Evolutionary conservation across 1,140 invertebrate species (phyloP), one percentile per base, ranked within the genome.

Genomic region (Manduca sexta): DNA sequence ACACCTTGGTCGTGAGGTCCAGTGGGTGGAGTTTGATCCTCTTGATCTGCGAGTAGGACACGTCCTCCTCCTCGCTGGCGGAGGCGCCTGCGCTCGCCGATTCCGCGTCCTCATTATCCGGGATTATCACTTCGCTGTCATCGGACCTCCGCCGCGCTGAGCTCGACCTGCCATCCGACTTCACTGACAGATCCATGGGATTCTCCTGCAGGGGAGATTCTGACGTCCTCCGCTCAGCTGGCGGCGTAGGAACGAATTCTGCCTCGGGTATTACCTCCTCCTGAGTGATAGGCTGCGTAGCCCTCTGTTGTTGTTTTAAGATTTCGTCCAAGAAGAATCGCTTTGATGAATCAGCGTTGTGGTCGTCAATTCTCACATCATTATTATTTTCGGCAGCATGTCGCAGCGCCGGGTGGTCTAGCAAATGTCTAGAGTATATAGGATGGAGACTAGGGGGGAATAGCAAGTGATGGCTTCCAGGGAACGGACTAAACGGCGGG

Each of bases 161-260:
- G 58, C 85, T 87, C 11, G 86, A 84, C 31, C 85, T 82, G 14
- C 88, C 88, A 26, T 86, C 84, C 2, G 88, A 88, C 62, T 92
- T 93, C 79, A 93, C 91, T 3, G 92, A 93, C 33, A 95, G 79
- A 69, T 95, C 93, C 58, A 95, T 94, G n/a, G 93, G 93, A 64
- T 93, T 90, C 46, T 94, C 92, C 71, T 91, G 90, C 4, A 89
- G 44, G 0, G 84, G 84, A 11, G 86, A 87, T 48, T 84, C 81
- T 1, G 84, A 86, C 4, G 74, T 77, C 59, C 79, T 74, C 39
- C 86, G 63, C 45, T 86, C 84, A 0, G 76, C 75, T 2, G 83
- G 73, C 6, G 83, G 81, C 15, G 79, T 80, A 1, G 81, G 82
- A 37, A 81, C 75, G 42, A 86, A 84, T 50, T 84, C 74, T 11